Conservation (phyloP, 92 coral and sea anemone species). For the Siderastrea radians region DNA sequence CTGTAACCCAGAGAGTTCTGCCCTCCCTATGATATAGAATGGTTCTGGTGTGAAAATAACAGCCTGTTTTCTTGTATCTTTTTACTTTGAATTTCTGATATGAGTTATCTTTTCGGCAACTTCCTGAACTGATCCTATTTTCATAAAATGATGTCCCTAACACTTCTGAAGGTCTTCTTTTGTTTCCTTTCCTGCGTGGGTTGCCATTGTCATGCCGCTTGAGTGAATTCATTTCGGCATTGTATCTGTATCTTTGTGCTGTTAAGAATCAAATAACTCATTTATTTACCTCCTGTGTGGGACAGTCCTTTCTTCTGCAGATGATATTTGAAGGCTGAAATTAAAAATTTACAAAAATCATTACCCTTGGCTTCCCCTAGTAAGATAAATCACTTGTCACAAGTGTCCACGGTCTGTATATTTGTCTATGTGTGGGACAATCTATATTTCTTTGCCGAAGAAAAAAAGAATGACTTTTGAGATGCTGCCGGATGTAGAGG, state of each 20-base stretch:
- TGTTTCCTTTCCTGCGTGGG: background rate
- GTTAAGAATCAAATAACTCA: background rate
- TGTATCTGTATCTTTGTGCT: background rate
- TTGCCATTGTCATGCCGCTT: background rate
- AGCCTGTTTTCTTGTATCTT: background rate
- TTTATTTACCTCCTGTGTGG: constrained; percentile 82
- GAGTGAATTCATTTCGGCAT: background rate
- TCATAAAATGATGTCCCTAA: background rate
- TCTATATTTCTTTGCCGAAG: background rate
- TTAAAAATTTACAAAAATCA: constrained; percentile 25
- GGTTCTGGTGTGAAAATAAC: background rate
- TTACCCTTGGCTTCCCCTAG: constrained; percentile 11
- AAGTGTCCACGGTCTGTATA: background rate
- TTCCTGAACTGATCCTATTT: constrained; percentile 9
- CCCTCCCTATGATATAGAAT: background rate
- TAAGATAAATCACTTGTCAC: constrained; percentile 14
- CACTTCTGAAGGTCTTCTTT: background rate
- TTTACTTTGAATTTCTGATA: background rate
- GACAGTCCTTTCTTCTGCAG: constrained; percentile 95
- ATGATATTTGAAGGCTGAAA: constrained; percentile 95
- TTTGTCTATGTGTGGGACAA: background rate
- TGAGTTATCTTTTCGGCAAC: background rate
- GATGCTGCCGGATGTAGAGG: background rate
- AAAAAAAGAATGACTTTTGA: background rate
- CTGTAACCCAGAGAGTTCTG: background rate